Evolutionary conservation across 2,113 vertebrate species (phyloP).

Genomic region (Clupea harengus): DNA sequence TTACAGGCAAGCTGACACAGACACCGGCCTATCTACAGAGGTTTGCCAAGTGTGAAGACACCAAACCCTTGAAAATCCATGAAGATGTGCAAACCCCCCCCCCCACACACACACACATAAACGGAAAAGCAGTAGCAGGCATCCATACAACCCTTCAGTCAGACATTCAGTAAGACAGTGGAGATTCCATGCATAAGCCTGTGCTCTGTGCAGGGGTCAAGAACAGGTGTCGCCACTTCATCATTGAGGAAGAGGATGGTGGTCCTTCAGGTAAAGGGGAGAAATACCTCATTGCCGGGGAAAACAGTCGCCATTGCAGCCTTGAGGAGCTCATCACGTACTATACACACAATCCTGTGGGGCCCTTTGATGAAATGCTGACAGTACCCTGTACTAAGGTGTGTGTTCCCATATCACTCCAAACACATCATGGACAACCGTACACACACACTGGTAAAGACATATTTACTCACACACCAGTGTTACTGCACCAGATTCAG

Average conservation of each 20-base stretch:
- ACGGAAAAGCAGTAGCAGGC: too few relatives aligned
- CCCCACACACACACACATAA: too few relatives aligned
- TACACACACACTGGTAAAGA: neutral
- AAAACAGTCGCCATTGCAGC: slow-evolving; percentile 63
- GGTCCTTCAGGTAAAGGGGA: neutral
- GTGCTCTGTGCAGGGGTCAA: slow-evolving; percentile 59
- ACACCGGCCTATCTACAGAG: too few relatives aligned
- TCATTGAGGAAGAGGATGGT: slow-evolving; percentile 65
- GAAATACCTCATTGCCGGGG: slow-evolving; percentile 73
- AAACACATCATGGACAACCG: neutral
- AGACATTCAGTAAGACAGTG: neutral
- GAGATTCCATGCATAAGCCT: neutral
- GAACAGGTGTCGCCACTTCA: slow-evolving; percentile 80
- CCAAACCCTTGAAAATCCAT: too few relatives aligned
- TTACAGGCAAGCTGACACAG: too few relatives aligned
- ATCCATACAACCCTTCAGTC: neutral
- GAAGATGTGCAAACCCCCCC: too few relatives aligned
- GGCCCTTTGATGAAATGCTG: slow-evolving; percentile 70
- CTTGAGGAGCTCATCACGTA: slow-evolving; percentile 68
- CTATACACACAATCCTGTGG: slow-evolving; percentile 58
- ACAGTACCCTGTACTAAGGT: slow-evolving; percentile 58
- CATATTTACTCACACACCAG: neutral
- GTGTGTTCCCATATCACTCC: neutral
- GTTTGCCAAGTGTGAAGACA: too few relatives aligned
- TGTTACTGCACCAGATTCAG: too few relatives aligned